Evolutionary conservation across 2,113 vertebrate species (phyloP).

Genomic region (Varanus salvator): DNA sequence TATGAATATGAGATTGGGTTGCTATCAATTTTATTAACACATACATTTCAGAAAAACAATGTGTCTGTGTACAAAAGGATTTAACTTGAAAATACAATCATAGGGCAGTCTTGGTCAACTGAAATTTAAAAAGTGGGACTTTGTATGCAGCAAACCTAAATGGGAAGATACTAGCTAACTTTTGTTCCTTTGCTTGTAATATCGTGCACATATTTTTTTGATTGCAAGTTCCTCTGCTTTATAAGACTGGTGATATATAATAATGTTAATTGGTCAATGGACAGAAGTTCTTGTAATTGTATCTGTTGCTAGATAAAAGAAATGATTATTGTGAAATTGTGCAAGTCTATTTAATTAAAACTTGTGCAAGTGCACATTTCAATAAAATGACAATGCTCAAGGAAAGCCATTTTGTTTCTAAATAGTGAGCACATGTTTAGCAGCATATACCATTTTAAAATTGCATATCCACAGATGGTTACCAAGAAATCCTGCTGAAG

Average conservation of each 20-base stretch:
- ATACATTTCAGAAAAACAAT: background rate
- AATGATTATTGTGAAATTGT: background rate
- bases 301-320: background rate
- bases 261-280: background rate
- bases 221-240: background rate
- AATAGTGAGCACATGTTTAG: background rate
- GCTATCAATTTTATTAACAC: background rate
- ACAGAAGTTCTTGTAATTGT: background rate
- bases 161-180: conserved; percentile 56
- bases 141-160: conserved; percentile 39
- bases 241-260: background rate
- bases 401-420: background rate
- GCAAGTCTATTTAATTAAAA: background rate
- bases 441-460: background rate
- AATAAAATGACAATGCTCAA: background rate
- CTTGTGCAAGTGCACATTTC: background rate
- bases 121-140: conserved; percentile 13
- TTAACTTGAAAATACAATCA: background rate
- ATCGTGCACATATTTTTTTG: background rate
- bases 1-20: background rate
- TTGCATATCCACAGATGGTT: background rate
- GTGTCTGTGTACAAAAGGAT: background rate
- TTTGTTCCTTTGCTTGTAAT: conserved; percentile 46
- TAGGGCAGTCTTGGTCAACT: background rate
- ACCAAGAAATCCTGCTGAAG: background rate